Evolutionary conservation across 1,140 invertebrate genomes (phyloP).

Genomic region (Drosophila mayri): DNA sequence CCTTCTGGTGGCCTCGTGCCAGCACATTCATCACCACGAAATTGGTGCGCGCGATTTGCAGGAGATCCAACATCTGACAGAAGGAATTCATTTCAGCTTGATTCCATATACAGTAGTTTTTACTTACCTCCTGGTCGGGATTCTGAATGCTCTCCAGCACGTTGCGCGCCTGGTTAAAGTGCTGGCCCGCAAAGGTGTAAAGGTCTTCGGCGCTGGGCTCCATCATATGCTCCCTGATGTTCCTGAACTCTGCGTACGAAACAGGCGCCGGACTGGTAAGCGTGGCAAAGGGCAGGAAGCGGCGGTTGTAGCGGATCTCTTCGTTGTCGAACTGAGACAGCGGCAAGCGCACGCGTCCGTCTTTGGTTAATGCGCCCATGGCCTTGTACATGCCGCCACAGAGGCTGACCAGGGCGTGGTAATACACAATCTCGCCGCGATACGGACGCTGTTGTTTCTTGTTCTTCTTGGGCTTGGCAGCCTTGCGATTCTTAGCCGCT

Average conservation of each 20-base stretch:
- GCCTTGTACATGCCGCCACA: slow-evolving; percentile 97
- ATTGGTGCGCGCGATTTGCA: slow-evolving; percentile 97
- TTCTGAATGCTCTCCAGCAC: slow-evolving; percentile 92
- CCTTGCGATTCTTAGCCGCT: slow-evolving; percentile 87
- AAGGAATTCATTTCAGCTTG: not conserved
- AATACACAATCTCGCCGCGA: slow-evolving; percentile 92
- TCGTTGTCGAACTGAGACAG: slow-evolving; percentile 96
- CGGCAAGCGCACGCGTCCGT: slow-evolving; percentile 90
- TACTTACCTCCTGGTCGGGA: slow-evolving; percentile 91
- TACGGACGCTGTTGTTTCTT: slow-evolving; percentile 90
- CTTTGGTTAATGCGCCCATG: slow-evolving; percentile 87
- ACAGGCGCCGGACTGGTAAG: slow-evolving; percentile 96
- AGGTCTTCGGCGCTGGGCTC: slow-evolving; percentile 85
- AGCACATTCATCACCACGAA: slow-evolving; percentile 97
- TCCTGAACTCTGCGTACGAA: slow-evolving; percentile 93
- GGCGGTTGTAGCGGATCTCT: slow-evolving; percentile 96
- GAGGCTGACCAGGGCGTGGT: slow-evolving; percentile 96
- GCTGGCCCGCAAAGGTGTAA: slow-evolving; percentile 94
- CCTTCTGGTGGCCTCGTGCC: slow-evolving; percentile 95
- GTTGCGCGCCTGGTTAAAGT: slow-evolving; percentile 95
- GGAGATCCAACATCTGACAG: slow-evolving; percentile 91
- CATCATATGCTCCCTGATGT: slow-evolving; percentile 86
- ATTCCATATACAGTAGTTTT: not conserved
- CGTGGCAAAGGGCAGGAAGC: slow-evolving; percentile 94
- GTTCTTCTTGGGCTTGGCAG: slow-evolving; percentile 89